These are phyloP conservation scores for Rhyacophila evoluta DNA, from an alignment of 2,888 invertebrate species.

Conservation along the genomic window DNA sequence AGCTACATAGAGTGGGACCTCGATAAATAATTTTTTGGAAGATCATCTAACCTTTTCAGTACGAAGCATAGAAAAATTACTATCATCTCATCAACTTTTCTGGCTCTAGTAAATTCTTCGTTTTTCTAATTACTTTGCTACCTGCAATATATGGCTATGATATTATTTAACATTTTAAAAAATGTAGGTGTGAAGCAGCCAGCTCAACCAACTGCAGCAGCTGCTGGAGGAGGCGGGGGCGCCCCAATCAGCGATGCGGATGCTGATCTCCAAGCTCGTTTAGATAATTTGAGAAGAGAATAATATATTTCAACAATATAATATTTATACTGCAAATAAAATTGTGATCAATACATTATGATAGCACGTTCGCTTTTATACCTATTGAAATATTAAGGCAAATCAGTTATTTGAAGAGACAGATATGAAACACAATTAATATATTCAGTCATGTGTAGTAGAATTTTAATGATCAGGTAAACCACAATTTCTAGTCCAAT, in stretches of 20 bases:
- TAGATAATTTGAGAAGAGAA: slow-evolving; percentile 94
- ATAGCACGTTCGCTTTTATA: background rate
- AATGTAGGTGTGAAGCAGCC: slow-evolving; percentile 72
- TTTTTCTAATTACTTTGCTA: no score
- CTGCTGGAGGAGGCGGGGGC: slow-evolving; percentile 64
- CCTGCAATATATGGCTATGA: no score
- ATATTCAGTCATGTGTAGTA: no score
- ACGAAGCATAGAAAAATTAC: background rate
- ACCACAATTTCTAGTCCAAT: no score
- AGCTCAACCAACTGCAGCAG: slow-evolving; percentile 68
- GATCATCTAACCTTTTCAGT: no score
- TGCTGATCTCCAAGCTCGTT: slow-evolving; percentile 95
- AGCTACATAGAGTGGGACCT: no score
- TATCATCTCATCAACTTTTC: no score
- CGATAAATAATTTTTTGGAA: no score
- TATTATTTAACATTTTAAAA: no score
- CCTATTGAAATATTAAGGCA: background rate
- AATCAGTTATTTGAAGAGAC: background rate
- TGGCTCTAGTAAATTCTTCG: no score
- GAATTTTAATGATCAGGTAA: no score
- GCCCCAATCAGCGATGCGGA: slow-evolving; percentile 84
- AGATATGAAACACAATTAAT: no score
- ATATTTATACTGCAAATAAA: background rate
- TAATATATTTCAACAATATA: slow-evolving; percentile 59
- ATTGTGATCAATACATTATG: background rate